A percentile compares a stretch with the other conserved stretches of the same genome.
Conservation (phyloP, 2,888 invertebrate genomes). For the Anoncus sp. region DNA sequence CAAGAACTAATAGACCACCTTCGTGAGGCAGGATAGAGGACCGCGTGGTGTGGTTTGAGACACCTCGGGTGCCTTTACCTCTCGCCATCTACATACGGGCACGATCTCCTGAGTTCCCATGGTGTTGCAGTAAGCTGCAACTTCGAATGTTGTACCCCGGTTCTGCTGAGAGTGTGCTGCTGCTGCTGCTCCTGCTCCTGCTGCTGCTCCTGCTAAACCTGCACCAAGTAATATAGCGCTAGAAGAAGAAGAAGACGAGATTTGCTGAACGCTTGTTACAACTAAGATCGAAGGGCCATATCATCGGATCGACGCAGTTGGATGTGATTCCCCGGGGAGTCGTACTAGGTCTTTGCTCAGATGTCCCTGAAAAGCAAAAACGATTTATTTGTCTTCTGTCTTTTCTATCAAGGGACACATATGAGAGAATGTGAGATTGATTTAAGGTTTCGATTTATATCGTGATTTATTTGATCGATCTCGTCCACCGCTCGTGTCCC, state of each 20-base stretch:
- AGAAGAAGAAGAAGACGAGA: constrained; percentile 27
- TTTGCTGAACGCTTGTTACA: constrained; percentile 37
- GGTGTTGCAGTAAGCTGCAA: constrained; percentile 56
- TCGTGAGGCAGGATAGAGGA: constrained; percentile 72
- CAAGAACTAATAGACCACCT: constrained; percentile 80
- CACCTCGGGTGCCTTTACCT: constrained; percentile 74
- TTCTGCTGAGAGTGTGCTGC: constrained; percentile 41
- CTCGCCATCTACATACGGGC: constrained; percentile 78
- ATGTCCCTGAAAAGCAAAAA: constrained; percentile 26
- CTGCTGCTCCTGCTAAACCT: constrained; percentile 30
- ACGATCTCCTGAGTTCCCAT: constrained; percentile 77
- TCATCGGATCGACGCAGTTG: constrained; percentile 29
- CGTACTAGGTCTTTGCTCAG: constrained; percentile 15
- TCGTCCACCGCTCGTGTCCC: constrained; percentile 39
- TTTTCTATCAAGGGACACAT: constrained; percentile 22
- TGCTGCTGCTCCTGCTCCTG: constrained; percentile 27
- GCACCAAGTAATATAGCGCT: constrained; percentile 23
- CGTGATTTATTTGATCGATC: constrained; percentile 55
- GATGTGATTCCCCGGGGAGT: constrained; percentile 33
- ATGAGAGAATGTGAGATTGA: constrained; percentile 36
- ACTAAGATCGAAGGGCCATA: constrained; percentile 37
- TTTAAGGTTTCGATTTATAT: constrained; percentile 39
- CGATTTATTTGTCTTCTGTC: constrained; percentile 44
- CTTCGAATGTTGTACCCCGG: constrained; percentile 40
- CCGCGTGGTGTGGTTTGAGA: constrained; percentile 73